These are phyloP conservation scores for Sapayoa aenigma DNA, from an alignment of 2,113 vertebrate species.

Conservation along the genomic window DNA sequence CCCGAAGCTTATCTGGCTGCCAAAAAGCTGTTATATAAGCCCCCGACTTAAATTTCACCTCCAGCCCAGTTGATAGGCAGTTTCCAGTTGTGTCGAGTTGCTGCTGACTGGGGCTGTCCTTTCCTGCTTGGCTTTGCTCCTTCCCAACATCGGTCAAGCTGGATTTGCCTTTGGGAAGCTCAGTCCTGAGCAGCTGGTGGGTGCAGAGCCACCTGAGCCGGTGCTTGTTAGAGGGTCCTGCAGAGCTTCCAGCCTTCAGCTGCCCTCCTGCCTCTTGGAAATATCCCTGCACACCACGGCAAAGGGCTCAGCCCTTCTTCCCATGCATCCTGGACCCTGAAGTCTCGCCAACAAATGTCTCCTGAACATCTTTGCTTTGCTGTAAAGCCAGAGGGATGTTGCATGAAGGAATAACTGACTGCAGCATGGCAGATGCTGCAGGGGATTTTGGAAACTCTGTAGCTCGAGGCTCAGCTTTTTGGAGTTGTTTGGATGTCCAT, in stretches of 20 bases:
- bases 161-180: not conserved
- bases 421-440: not conserved
- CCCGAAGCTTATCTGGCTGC: conserved; percentile 1
- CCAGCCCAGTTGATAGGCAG: not conserved
- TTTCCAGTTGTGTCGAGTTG: not conserved
- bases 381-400: not conserved
- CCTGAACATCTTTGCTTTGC: not conserved
- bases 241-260: not conserved
- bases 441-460: not conserved
- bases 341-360: not conserved
- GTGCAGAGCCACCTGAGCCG: not conserved
- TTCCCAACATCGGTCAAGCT: accelerated
- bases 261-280: not conserved
- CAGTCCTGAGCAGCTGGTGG: not conserved
- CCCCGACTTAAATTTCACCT: conserved; percentile 36
- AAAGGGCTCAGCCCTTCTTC: accelerated
- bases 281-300: accelerated
- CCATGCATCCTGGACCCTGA: not conserved
- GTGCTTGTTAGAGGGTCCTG: not conserved
- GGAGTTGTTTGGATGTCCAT: not conserved
- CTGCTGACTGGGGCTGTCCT: not conserved
- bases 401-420: not conserved
- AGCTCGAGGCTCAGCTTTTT: not conserved
- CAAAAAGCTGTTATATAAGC: conserved; percentile 41
- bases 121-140: not conserved